Percentiles rank a stretch among this genome's conserved stretches.
These are phyloP conservation scores for Apomyelois bistriatella DNA, from an alignment of 2,888 invertebrate genomes.

Conservation along the genomic window DNA sequence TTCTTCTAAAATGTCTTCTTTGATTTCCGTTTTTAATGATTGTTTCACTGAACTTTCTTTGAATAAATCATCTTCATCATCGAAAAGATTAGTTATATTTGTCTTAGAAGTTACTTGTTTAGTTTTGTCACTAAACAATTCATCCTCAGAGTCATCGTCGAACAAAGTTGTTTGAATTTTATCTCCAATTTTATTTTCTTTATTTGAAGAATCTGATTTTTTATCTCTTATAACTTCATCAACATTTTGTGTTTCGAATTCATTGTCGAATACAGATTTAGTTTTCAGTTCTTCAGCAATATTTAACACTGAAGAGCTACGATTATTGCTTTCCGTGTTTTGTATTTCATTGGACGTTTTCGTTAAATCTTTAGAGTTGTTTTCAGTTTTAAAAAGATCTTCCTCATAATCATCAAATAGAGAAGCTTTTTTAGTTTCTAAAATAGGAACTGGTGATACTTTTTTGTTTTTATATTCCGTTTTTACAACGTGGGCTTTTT, in stretches of 20 bases:
- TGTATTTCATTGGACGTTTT: background rate
- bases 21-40: background rate
- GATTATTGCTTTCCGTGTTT: too few relatives aligned
- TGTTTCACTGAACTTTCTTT: background rate
- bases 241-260: background rate
- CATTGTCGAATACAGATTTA: background rate
- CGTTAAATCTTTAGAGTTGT: background rate
- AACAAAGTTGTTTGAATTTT: background rate
- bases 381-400: slow-evolving; percentile 3
- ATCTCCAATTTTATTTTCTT: background rate
- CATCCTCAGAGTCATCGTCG: slow-evolving; percentile 14
- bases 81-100: background rate
- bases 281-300: background rate
- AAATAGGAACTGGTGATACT: background rate
- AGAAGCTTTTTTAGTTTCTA: slow-evolving; percentile 1
- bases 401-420: slow-evolving; percentile 9
- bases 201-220: background rate
- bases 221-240: background rate
- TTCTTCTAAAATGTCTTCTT: slow-evolving; percentile 1
- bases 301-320: too few relatives aligned
- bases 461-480: background rate
- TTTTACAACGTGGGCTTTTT: slow-evolving; percentile 13
- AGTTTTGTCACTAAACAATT: background rate
- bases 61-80: slow-evolving; percentile 14
- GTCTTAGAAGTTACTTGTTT: background rate